Conservation (phyloP, 2,797 vertebrate genomes). For the Sibirionetta formosa region DNA sequence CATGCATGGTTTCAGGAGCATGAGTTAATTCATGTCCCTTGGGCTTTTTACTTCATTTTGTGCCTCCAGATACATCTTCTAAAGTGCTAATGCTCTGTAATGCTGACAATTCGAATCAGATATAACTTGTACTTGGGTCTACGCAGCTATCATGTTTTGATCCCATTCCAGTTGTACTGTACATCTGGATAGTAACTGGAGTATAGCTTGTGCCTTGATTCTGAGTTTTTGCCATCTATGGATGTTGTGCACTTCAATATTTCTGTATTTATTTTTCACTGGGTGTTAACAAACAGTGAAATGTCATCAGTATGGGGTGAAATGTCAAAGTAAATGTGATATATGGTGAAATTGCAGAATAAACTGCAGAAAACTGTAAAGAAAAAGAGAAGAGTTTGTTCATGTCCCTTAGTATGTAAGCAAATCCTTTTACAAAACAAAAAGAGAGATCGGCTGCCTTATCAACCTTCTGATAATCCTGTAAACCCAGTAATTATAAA, state of each 20-base stretch:
- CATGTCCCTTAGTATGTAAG: not conserved
- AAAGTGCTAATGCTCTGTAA: not conserved
- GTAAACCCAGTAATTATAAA: not conserved
- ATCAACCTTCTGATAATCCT: not conserved
- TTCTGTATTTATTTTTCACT: not conserved
- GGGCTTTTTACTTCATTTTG: not conserved
- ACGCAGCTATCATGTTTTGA: not conserved
- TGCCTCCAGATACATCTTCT: not conserved
- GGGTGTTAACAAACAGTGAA: not conserved
- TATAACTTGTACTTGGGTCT: not conserved
- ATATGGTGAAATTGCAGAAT: not conserved
- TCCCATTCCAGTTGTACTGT: fast-evolving
- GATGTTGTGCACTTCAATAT: not conserved
- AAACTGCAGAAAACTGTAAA: not conserved
- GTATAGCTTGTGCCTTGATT: not conserved
- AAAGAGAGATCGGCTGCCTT: not conserved
- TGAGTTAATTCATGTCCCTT: not conserved
- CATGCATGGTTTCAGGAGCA: not conserved
- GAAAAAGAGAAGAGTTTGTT: not conserved
- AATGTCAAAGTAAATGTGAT: not conserved
- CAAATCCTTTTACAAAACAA: not conserved
- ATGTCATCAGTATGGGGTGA: not conserved
- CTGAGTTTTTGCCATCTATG: not conserved
- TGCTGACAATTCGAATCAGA: not conserved
- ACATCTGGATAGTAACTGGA: not conserved